phyloP scores from a whole-genome alignment of 2,797 vertebrate genomes.

The Rhinophrynus dorsalis region DNA sequence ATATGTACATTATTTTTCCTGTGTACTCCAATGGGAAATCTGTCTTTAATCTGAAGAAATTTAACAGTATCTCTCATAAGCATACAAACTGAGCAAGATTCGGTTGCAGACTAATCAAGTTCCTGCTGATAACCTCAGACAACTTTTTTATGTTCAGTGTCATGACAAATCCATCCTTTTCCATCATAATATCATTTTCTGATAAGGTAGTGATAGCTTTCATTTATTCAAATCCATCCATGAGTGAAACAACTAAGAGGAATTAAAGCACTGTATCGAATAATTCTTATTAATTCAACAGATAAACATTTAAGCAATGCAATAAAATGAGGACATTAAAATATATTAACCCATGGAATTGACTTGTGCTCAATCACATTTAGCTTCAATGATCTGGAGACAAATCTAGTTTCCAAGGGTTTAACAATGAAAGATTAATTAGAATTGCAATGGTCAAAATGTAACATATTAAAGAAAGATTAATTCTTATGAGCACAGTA shows the following conservation, averaged over 20 bases:
- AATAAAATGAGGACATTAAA: too few relatives aligned
- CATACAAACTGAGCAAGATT: constrained; percentile 58
- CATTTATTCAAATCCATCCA: constrained; percentile 31
- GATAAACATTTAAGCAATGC: background rate
- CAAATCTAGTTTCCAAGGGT: too few relatives aligned
- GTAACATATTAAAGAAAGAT: too few relatives aligned
- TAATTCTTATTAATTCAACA: background rate
- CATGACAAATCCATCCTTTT: constrained; percentile 51
- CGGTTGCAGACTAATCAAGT: constrained; percentile 55
- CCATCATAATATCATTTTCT: constrained; percentile 50
- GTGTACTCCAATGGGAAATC: constrained; percentile 49
- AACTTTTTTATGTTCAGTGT: constrained; percentile 54
- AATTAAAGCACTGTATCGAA: constrained; percentile 21
- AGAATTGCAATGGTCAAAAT: too few relatives aligned
- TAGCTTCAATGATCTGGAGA: too few relatives aligned
- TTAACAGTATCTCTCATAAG: constrained; percentile 56
- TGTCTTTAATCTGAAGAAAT: constrained; percentile 54
- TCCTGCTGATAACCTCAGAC: constrained; percentile 50
- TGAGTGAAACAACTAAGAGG: constrained; percentile 40
- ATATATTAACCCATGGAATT: too few relatives aligned
- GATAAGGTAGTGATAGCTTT: constrained; percentile 46
- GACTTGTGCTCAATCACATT: too few relatives aligned
- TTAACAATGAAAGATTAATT: too few relatives aligned
- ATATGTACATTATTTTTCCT: constrained; percentile 54
- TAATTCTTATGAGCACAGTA: too few relatives aligned